Base-by-base conservation (phyloP, 2,113 vertebrate genomes). In the Hippocampus abdominalis region DNA sequence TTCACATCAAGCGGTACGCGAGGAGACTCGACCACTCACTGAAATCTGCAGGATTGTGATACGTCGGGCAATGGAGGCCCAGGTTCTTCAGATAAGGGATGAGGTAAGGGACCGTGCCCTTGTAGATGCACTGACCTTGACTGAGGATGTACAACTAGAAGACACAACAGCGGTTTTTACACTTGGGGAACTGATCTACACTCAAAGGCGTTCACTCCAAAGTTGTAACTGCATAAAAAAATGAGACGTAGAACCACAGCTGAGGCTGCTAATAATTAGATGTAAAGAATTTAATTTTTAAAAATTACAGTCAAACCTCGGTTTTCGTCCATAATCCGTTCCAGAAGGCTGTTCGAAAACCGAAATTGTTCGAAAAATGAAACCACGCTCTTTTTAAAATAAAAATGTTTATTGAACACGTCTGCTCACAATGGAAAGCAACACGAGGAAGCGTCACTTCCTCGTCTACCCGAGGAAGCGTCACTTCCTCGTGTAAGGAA, bases 91-190 rank as follows among this genome's bases (percentile, higher is more conserved):
- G 91, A 74, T 98, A 98, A 21, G 97, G 97, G 79, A 99, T 98
- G 90, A 99, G 95, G 88, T 95, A 94, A 77, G 96, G 94, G 60
- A 98, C 95, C 0, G 95, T 81, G 1, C 97, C 97, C 84, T 98
- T 96, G 92, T 97, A 99, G 90, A 99, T 98, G 86, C 97, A 99
- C 85, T 98, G 97, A 71, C 97, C 97, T 88, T 99, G 96, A 88
- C 97, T 99, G 86, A 99, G 93, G 89, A 99, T 98, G 87, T 97
- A 99, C 23, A 98, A 94, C 97, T 99, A 89, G 48, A 60, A 68
- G 71, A 78, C 66, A 66, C 77, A 56, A 81, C 81, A 77, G 64
- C 39, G 7, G 65, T 79, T 81, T 68, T 66, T 73, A 77, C 67
- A 73, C 69, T 66, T 68, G 13, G 64, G 60, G 23, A 84, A 53